Evolutionary conservation across 2,797 vertebrate genomes (phyloP), one percentile per base, ranked within the genome.

Genomic region (Takifugu ocellatus): DNA sequence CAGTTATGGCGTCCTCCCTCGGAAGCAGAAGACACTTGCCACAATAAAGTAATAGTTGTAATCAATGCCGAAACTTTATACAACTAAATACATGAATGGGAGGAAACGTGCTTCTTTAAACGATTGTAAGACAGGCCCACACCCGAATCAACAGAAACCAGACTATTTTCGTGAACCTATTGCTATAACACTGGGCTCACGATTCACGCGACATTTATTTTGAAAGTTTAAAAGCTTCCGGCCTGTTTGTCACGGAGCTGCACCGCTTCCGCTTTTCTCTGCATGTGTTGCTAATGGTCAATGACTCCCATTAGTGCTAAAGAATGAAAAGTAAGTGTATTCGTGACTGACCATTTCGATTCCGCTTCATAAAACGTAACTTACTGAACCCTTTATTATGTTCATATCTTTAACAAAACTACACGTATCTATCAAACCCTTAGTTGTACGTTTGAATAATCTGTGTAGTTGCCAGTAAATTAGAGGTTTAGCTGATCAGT

Each of bases 181-280:
- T 33, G 9, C 8, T 33, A 33, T 33, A 33, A 33, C 31, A 33
- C 31, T 3, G 46, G 14, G 24, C 14, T 5, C 12, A 48, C 2
- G 14, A 12, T 48, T 11, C 5, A 3, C 25, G 9, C 12, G 21
- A 48, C 0, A 27, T 29, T 64, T 83, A 66, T 63, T 77, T 65
- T 81, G 83, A 67, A 84, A 43, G 27, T 0, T 10, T 5, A 0
- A 1, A 2, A 3, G 16, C 0, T 75, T 75, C 74, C 75, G 59
- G 56, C 25, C 0, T 17, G 0, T 12, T n/a, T 36, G 2, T 4
- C 17, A 27, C 43, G 2, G 5, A 2, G 14, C 3, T n/a, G 5
- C 17, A 29, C n/a, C 9, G 29, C 27, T 59, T 61, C 26, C 3
- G 24, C n/a, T 25, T 16, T 44, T 3, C 1, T 25, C 15, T 27